phyloP scores from a whole-genome alignment of 2,888 invertebrate genomes.

The Malachius bipustulatus region DNA sequence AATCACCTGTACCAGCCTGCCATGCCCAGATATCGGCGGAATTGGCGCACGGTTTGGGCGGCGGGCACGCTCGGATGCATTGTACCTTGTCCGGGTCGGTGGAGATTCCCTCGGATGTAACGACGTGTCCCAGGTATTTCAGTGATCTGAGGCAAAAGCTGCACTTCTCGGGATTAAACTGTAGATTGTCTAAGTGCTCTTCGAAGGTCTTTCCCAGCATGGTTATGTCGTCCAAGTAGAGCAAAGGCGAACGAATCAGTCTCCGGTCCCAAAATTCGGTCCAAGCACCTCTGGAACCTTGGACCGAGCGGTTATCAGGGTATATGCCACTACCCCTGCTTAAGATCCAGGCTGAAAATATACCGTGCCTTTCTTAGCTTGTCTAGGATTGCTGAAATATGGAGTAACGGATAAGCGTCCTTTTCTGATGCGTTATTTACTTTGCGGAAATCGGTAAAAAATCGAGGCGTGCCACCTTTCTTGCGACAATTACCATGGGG shows the following conservation, averaged over 20 bases:
- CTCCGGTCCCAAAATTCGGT: neutral
- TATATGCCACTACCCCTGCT: constrained; percentile 14
- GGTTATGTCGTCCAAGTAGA: neutral
- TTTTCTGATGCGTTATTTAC: constrained; percentile 12
- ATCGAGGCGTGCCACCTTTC: constrained; percentile 10
- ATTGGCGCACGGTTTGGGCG: constrained; percentile 13
- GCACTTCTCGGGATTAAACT: neutral
- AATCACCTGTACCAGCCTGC: constrained; percentile 19
- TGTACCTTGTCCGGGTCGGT: constrained; percentile 12
- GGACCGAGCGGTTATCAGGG: constrained; percentile 2
- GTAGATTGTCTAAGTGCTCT: too few relatives aligned
- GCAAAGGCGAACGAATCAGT: neutral
- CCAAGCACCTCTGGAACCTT: neutral
- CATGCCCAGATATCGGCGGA: constrained; percentile 17
- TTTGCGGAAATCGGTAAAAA: constrained; percentile 15
- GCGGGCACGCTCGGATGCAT: constrained; percentile 9
- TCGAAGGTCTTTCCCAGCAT: constrained; percentile 2
- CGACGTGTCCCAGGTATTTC: constrained; percentile 17
- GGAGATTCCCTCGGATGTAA: constrained; percentile 11
- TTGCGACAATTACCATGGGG: constrained; percentile 13
- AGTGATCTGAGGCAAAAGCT: constrained; percentile 15
- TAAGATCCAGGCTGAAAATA: constrained; percentile 12
- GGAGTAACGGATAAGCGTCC: constrained; percentile 15
- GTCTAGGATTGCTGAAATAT: constrained; percentile 11
- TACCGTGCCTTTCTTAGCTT: constrained; percentile 11